Base-by-base conservation (phyloP, 1,140 invertebrate genomes). In the Polypedilum pembai region DNA sequence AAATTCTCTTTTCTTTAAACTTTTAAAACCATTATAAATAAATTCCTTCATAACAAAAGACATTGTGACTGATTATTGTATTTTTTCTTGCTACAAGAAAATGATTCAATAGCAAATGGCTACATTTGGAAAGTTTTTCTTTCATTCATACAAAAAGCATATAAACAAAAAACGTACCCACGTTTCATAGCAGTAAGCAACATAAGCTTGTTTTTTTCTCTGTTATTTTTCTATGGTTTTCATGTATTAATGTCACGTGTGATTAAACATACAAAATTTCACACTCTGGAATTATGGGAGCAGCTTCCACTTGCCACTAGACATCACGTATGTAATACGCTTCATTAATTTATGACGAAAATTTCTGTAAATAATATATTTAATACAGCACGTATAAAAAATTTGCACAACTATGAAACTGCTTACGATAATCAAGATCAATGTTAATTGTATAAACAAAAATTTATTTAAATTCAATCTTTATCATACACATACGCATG, bases 101-200 rank as follows among this genome's bases (percentile, higher is more conserved):
- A n/a, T 56, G 45, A 8, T 56, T 56, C 45, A 56, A 56, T 56
- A 56, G 15, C 12, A 56, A 56, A 56, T 15, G 4, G 45, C n/a
- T 56, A n/a, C 45, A 56, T 56, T 56, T 56, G 45, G 45, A 56
- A 56, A 56, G 45, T 56, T 56, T 15, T 56, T n/a, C 12, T 56
- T 12, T 56, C 3, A n/a, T 56, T 56, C 45, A 56, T 56, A n/a
- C 45, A 56, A 56, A n/a, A 56, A 56, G 15, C 12, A 1, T 15
- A 12, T 56, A 56, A 56, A 56, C 12, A 56, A 56, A 56, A 56
- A 56, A 56, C 12, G 12, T 33, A 33, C 45, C 3, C 45, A 56
- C 3, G 45, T 33, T 33, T 33, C 24, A 33, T 5, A 3, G 24
- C 2, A 33, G 5, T 33, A 33, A 33, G 24, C 24, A 56, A 56